Percentiles rank a stretch among this genome's conserved stretches.
Evolutionary conservation across 1,140 invertebrate genomes (phyloP).

Genomic region (Bombus picipes): DNA sequence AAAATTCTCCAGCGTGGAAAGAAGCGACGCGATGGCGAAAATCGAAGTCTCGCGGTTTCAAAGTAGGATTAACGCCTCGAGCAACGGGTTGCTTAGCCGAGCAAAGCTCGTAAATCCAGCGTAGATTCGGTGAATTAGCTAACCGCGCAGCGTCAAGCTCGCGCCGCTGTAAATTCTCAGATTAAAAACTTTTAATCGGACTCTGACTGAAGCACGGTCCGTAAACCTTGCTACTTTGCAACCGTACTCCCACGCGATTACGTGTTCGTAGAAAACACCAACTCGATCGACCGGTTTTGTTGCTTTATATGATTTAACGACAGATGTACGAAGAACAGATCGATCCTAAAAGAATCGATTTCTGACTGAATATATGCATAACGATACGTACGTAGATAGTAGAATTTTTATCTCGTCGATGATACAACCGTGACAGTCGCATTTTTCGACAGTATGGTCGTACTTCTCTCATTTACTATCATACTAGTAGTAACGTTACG

Average conservation of each 20-base stretch:
- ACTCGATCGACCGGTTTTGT: neutral
- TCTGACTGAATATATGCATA: no score
- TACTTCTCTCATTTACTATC: no score
- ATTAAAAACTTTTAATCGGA: constrained; percentile 33
- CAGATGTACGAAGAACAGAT: neutral
- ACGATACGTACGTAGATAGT: neutral
- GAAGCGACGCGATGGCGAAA: neutral
- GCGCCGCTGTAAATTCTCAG: constrained; percentile 5
- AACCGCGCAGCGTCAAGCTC: neutral
- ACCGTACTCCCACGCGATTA: constrained; percentile 6
- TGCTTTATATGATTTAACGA: no score
- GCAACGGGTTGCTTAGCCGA: neutral
- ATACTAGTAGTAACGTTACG: no score
- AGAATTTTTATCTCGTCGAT: neutral
- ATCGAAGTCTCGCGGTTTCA: neutral
- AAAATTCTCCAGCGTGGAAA: neutral
- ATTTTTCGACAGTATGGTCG: no score
- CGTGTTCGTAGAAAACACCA: neutral
- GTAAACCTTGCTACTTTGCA: neutral
- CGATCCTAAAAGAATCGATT: neutral
- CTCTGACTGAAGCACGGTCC: neutral
- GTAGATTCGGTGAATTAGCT: constrained; percentile 16
- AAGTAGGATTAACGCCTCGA: neutral
- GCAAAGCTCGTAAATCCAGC: constrained; percentile 19
- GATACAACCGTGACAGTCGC: rapidly evolving